phyloP scores from a whole-genome alignment of 2,113 vertebrate species.

The Uropsilus gracilis region DNA sequence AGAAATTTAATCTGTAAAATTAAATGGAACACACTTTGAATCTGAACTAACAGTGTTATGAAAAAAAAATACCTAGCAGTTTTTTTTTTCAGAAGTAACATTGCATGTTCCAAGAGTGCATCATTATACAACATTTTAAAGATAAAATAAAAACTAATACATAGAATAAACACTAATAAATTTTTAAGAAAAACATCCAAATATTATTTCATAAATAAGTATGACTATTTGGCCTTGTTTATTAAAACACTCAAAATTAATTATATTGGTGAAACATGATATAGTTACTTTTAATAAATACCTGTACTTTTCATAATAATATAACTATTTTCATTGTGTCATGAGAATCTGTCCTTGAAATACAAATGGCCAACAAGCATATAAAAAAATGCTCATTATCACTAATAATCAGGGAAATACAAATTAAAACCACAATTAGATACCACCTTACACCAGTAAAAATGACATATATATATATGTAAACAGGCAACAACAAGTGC shows the following conservation, averaged over 20 bases:
- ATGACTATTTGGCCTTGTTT: neutral
- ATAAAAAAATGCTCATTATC: no score
- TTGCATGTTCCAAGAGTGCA: no score
- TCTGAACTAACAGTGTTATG: neutral
- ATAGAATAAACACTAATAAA: neutral
- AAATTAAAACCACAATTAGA: no score
- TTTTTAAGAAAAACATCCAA: neutral
- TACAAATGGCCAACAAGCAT: no score
- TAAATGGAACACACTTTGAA: neutral
- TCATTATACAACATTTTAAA: no score
- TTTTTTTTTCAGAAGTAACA: neutral
- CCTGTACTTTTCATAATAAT: neutral
- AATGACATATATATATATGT: no score
- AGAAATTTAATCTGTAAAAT: neutral
- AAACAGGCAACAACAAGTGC: no score
- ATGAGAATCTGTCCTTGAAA: neutral
- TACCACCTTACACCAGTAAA: no score
- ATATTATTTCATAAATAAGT: neutral
- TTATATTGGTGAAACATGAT: neutral
- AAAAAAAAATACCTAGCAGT: neutral
- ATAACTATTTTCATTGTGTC: neutral
- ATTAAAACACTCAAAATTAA: neutral
- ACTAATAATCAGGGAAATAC: no score
- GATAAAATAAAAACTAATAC: neutral
- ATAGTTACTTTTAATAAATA: constrained; percentile 11